Evolutionary conservation across 2,797 vertebrate genomes (phyloP), one percentile per base, ranked within the genome.

Genomic region (Enoplosus armatus): DNA sequence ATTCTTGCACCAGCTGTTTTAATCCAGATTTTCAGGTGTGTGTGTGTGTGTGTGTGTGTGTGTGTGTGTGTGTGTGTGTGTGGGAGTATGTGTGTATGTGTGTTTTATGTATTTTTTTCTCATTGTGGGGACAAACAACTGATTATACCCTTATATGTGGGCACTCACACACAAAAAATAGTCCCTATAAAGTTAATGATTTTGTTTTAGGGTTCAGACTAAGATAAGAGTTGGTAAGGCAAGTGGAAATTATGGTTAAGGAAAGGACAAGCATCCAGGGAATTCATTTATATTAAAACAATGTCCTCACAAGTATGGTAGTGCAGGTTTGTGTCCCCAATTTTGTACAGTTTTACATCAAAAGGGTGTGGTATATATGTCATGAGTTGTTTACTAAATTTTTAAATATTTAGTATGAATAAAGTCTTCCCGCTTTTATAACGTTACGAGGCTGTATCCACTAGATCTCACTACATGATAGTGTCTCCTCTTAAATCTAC

Each of bases 1-100:
- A 54, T 65, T 81, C 51, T 72, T 33, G 54, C 70, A 75, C 61
- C 77, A 83, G 73, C 75, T 85, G 66, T 85, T 89, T 82, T 66
- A 86, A 68, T 83, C 77, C 84, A 69, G 55, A 82, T 79, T 66
- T 68, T 39, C 71, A 75, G 74, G 62, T 74, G 68, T 84, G 61
- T 80, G 27, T 58, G 9, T 64, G 22, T 65, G 8, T 51, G 50
- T 45, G 62, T 63, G 31, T 75, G 48, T 58, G 3, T 41, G 48
- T 67, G 37, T 39, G 26, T 64, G 9, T 20, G 45, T 24, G 53
- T 11, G 29, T 54, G 56, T 56, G 26, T 51, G 11, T 27, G 43
- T 58, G 29, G 3, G 29, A 6, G 15, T 56, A 27, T 35, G 6
- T 50, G 45, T 35, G 11, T 18, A 41, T 35, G 27, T 50, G 11